Evolutionary conservation across 2,888 invertebrate genomes (phyloP).

Genomic region (Reticulitermes lucifugus): DNA sequence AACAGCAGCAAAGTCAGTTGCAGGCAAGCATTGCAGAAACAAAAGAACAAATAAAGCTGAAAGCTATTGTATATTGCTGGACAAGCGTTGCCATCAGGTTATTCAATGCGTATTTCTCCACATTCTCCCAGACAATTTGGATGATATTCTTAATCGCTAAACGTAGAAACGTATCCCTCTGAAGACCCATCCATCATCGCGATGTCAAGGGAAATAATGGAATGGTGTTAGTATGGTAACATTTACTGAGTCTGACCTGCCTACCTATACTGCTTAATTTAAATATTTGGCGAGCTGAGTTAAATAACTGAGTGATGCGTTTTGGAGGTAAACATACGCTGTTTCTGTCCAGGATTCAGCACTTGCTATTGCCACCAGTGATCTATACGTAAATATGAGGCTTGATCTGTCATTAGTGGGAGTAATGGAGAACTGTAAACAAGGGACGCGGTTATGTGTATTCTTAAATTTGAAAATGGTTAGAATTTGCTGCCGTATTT

Average conservation of each 20-base stretch:
- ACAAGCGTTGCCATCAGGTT: constrained; percentile 8
- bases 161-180: constrained; percentile 18
- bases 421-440: neutral
- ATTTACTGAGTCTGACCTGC: neutral
- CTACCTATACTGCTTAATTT: neutral
- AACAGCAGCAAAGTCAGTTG: no score
- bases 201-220: constrained; percentile 28
- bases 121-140: constrained; percentile 13
- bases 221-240: constrained; percentile 14
- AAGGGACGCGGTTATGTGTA: neutral
- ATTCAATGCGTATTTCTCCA: neutral
- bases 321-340: neutral
- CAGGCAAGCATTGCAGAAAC: no score
- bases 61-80: no score
- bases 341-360: neutral
- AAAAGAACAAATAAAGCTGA: no score
- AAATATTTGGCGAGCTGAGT: constrained; percentile 6
- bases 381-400: neutral
- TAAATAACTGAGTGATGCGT: neutral
- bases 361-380: neutral
- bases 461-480: neutral
- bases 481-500: neutral
- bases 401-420: neutral
- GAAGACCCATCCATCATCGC: constrained; percentile 22
- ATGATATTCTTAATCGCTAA: constrained; percentile 27